Percentiles rank a stretch among this genome's conserved stretches.
Conservation (phyloP, 2,113 vertebrate genomes). For the Takifugu bimaculatus region DNA sequence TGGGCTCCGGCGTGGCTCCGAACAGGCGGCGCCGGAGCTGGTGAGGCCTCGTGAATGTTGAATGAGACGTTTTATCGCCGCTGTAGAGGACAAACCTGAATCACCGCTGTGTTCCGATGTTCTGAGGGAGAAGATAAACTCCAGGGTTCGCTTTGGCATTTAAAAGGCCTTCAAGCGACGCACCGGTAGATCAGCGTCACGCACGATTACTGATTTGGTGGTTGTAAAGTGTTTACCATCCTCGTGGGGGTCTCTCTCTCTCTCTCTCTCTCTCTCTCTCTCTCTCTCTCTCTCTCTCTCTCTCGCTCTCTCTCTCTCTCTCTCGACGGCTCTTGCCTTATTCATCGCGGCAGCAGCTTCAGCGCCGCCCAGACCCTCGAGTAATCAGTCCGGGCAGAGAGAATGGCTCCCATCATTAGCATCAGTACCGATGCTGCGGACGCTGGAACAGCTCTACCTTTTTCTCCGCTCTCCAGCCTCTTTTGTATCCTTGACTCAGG, state of each 20-base stretch:
- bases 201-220: no score
- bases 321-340: constrained; percentile 40
- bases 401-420: constrained; percentile 35
- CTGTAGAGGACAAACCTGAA: not conserved
- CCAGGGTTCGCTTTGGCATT: no score
- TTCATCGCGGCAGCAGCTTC: constrained; percentile 37
- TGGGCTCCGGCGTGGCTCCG: constrained; percentile 1
- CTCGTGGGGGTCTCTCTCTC: no score
- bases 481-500: constrained; percentile 17
- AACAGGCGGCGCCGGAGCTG: not conserved
- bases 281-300: not conserved
- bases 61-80: constrained; percentile 1
- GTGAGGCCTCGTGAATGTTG: not conserved
- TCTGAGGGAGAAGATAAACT: no score
- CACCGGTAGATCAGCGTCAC: no score
- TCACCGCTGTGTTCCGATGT: not conserved
- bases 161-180: no score
- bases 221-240: no score
- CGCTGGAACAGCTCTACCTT: constrained; percentile 30
- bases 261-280: not conserved
- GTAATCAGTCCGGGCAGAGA: constrained; percentile 38
- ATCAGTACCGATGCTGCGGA: constrained; percentile 12
- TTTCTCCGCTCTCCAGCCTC: constrained; percentile 2
- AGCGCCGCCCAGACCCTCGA: constrained; percentile 19
- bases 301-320: not conserved